A percentile compares a stretch with the other conserved stretches of the same genome.
These are phyloP conservation scores for Acrobasis suavella DNA, from an alignment of 2,888 invertebrate species.

Conservation along the genomic window DNA sequence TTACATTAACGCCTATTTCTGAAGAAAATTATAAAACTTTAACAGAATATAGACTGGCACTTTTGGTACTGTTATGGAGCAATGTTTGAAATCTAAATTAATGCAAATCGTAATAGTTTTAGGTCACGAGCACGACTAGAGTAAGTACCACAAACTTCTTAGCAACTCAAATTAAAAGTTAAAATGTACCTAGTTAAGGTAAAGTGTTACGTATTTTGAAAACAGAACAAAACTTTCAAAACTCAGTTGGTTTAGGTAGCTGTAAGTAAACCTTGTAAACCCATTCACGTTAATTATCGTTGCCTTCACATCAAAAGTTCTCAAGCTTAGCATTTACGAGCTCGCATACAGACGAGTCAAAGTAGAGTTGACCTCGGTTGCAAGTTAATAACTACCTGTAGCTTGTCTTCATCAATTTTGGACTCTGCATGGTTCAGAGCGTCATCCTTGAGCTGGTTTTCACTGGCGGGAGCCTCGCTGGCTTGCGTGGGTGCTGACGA, in stretches of 20 bases:
- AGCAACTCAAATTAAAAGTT: not conserved
- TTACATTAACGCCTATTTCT: conserved; percentile 8
- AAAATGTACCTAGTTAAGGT: not conserved
- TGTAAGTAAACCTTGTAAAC: not conserved
- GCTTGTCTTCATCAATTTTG: conserved; percentile 72
- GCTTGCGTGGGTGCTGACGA: conserved; percentile 38
- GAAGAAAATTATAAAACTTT: conserved; percentile 4
- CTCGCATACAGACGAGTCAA: not conserved
- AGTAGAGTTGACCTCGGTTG: conserved; percentile 5
- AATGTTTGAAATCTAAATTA: not conserved
- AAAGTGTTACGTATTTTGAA: not conserved
- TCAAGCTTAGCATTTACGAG: conserved; percentile 7
- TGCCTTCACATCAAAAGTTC: conserved; percentile 3
- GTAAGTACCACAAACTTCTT: not conserved
- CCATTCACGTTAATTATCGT: not conserved
- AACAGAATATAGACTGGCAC: not conserved
- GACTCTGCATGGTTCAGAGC: conserved; percentile 72
- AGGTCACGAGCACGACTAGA: not conserved
- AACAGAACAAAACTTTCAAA: not conserved
- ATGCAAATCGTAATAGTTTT: not conserved
- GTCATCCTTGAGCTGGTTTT: conserved; percentile 62
- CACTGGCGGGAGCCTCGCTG: conserved; percentile 42
- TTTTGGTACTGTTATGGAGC: not conserved
- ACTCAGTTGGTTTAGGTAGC: not conserved
- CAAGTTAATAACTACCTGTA: conserved; percentile 59